These are phyloP conservation scores for Gryllus longicercus DNA, from an alignment of 2,888 invertebrate species.

Conservation along the genomic window DNA sequence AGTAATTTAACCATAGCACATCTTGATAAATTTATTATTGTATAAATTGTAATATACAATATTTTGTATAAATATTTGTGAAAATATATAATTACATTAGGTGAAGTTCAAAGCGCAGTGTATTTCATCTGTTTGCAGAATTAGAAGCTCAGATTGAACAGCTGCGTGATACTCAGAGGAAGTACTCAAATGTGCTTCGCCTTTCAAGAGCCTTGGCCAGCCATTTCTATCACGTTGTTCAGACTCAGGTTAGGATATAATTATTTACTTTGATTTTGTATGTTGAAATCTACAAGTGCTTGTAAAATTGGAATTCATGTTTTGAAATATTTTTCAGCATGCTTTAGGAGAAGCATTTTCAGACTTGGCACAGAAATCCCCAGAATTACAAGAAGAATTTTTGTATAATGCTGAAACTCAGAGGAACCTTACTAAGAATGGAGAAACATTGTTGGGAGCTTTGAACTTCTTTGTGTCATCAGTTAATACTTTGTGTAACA, in stretches of 20 bases:
- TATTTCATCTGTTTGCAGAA: slow-evolving; percentile 55
- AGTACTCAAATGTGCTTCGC: slow-evolving; percentile 83
- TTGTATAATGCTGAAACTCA: slow-evolving; percentile 95
- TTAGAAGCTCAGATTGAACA: slow-evolving; percentile 91
- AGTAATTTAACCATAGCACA: slow-evolving; percentile 29
- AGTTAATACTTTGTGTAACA: slow-evolving; percentile 92
- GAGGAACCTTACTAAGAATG: slow-evolving; percentile 86
- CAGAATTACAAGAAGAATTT: slow-evolving; percentile 92
- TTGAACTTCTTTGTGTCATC: slow-evolving; percentile 95
- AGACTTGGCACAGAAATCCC: slow-evolving; percentile 92
- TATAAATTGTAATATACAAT: not conserved
- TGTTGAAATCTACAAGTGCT: not conserved
- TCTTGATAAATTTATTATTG: not conserved
- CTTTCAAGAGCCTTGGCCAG: slow-evolving; percentile 80
- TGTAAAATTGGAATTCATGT: slow-evolving; percentile 29
- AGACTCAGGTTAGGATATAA: slow-evolving; percentile 58
- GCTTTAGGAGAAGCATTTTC: slow-evolving; percentile 90
- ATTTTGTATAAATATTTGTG: not conserved
- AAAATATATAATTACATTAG: not conserved
- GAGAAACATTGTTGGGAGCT: slow-evolving; percentile 86
- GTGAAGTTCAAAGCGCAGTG: not conserved
- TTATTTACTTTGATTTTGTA: slow-evolving; percentile 20
- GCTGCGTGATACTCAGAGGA: slow-evolving; percentile 88
- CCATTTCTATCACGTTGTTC: slow-evolving; percentile 84
- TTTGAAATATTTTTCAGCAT: slow-evolving; percentile 56